Percentiles rank a stretch among this genome's conserved stretches.
phyloP scores from a whole-genome alignment of 2,888 invertebrate genomes.

The Nezara viridula region DNA sequence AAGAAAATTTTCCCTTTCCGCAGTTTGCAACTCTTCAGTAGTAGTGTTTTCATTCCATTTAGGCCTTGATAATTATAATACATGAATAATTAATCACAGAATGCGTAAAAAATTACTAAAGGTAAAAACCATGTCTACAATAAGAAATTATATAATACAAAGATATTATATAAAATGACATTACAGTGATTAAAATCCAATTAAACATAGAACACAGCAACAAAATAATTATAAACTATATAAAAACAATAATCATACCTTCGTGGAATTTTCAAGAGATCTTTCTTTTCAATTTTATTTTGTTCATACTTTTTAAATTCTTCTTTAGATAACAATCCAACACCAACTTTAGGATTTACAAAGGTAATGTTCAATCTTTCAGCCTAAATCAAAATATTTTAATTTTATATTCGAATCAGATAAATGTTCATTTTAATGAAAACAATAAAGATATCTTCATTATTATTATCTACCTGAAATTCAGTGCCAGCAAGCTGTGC shows the following conservation, averaged over 20 bases:
- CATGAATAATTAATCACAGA: not conserved
- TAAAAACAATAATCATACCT: slow-evolving; percentile 71
- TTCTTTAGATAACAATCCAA: slow-evolving; percentile 75
- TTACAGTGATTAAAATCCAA: not conserved
- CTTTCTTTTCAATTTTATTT: slow-evolving; percentile 74
- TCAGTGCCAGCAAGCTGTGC: slow-evolving; percentile 95
- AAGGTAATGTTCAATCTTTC: slow-evolving; percentile 89
- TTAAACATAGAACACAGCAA: not conserved
- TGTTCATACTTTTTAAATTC: slow-evolving; percentile 73
- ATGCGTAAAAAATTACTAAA: not conserved
- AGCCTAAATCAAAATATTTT: slow-evolving; percentile 71
- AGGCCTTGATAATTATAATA: slow-evolving; percentile 74
- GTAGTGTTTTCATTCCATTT: slow-evolving; percentile 82
- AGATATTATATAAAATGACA: too few species aligned
- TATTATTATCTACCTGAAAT: slow-evolving; percentile 75
- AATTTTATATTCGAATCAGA: not conserved
- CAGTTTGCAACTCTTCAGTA: slow-evolving; percentile 82
- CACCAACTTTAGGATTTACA: slow-evolving; percentile 75
- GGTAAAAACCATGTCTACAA: not conserved
- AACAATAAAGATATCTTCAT: slow-evolving; percentile 53
- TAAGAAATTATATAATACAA: not conserved
- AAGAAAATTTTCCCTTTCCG: slow-evolving; percentile 87
- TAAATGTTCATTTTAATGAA: not conserved
- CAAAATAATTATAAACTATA: not conserved
- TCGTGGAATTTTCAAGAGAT: slow-evolving; percentile 84